Evolutionary conservation across 2,888 invertebrate species (phyloP), one percentile per base, ranked within the genome.

Genomic region (Drosophila parthenogenetica): DNA sequence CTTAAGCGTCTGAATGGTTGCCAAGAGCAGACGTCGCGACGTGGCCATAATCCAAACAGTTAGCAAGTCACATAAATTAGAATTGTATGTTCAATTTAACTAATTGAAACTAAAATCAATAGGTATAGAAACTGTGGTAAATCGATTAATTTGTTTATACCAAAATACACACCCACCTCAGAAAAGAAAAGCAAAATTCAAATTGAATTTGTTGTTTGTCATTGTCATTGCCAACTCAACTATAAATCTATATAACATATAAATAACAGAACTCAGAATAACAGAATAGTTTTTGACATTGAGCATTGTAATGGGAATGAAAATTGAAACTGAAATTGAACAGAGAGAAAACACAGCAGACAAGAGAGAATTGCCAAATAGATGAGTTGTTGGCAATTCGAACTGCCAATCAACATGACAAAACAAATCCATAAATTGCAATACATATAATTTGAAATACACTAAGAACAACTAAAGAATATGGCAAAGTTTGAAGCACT

Each of bases 351-450:
- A 16, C 32, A 5, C 32, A 5, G 37, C 40, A 42, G 16, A 45
- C 17, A 4, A 51, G 29, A 46, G 37, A 62, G 51, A 50, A 65
- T 42, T 67, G 69, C 49, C 73, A 77, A 59, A 73, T 77, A 55
- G 63, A 69, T 68, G 70, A 63, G 65, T 49, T 72, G 79, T 72
- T 89, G 88, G 72, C 82, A 75, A 78, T 89, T 89, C 54, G 48
- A 60, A 64, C 68, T 85, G 89, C 55, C 82, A 83, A 89, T 83
- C 82, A 89, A 87, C 50, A 67, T 81, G 86, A 89, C 88, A 89
- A 81, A 72, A 63, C 81, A 81, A 82, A 77, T 87, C 75, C 69
- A 89, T 82, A 82, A 89, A 89, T 71, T 89, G 87, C 81, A 81
- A 61, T 70, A 57, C 11, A 58, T 66, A 66, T 69, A 61, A 68